Base-by-base conservation (phyloP, 1,140 invertebrate genomes). In the Caenorhabditis brenneri region DNA sequence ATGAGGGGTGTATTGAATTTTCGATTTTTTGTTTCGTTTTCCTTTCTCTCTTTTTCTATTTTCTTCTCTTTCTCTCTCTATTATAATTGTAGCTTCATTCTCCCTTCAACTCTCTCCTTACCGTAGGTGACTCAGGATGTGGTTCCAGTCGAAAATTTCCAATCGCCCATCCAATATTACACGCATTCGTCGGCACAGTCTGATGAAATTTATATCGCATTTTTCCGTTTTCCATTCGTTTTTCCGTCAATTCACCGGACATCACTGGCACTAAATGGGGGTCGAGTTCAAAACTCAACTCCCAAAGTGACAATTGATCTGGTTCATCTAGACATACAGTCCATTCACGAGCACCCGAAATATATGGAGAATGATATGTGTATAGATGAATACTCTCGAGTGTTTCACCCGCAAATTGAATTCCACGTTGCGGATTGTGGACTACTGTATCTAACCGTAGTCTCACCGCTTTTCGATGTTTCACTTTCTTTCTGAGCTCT, bases 91-190 rank as follows among this genome's bases (percentile, higher is more conserved):
- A n/a, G n/a, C n/a, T n/a, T n/a, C n/a, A n/a, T n/a, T n/a, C n/a
- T n/a, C n/a, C n/a, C n/a, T n/a, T n/a, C n/a, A n/a, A n/a, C 3
- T 65, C n/a, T 55, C 48, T 9, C 22, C 53, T 58, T 74, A 74
- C 65, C 65, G 65, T 74, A 3, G 65, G 65, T 19, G 36, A 46
- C n/a, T 91, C 89, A 15, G 88, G 88, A 84, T 88, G 87, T 0
- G 85, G 82, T 51, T 86, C 80, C 16, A 82, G 65, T 39, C 83
- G 33, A 79, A 90, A 91, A 22, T 87, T 65, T 49, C 89, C 89
- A 48, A 91, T 84, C 15, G 85, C 87, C 78, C 88, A 91, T 16
- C 89, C 89, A 60, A 90, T 90, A 84, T 91, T 91, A 24, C 69
- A 55, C 15, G 90, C 84, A 42, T 88, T 27, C 12, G 89, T 88